Percentiles rank a stretch among this genome's conserved stretches.
Conservation (phyloP, 2,113 vertebrate genomes). For the Thomomys bottae region DNA sequence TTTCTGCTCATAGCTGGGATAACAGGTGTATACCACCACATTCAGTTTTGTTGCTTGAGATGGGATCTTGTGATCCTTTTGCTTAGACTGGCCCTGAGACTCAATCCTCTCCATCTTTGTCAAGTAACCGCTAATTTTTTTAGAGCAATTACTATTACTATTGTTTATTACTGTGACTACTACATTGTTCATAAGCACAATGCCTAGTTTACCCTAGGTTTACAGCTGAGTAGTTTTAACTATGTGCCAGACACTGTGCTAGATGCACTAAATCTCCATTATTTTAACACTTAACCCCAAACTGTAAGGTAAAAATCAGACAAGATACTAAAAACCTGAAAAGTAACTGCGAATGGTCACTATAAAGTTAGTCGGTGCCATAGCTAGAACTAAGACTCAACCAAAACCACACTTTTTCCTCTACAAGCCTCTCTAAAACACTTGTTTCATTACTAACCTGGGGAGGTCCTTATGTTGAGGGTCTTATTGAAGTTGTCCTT, state of each 20-base stretch:
- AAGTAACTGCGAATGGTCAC: constrained; percentile 14
- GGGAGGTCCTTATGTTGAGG: constrained; percentile 92
- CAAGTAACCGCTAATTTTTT: not conserved
- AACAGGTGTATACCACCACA: too few relatives aligned
- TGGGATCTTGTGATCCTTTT: too few relatives aligned
- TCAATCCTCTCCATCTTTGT: too few relatives aligned
- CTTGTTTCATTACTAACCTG: constrained; percentile 86
- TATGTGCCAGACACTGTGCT: not conserved
- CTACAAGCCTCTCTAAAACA: not conserved
- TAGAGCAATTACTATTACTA: not conserved
- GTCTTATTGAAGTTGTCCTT: constrained; percentile 95
- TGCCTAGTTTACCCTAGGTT: not conserved
- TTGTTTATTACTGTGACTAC: not conserved
- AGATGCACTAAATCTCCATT: not conserved
- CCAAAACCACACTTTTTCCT: not conserved
- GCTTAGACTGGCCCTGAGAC: too few relatives aligned
- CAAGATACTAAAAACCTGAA: not conserved
- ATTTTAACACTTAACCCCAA: not conserved
- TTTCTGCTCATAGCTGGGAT: too few relatives aligned
- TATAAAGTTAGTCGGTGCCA: not conserved
- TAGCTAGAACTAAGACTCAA: not conserved
- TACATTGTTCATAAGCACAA: not conserved
- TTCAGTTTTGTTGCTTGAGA: too few relatives aligned
- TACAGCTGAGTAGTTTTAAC: not conserved
- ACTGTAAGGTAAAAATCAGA: not conserved